Evolutionary conservation across 2,113 vertebrate genomes (phyloP).

Genomic region (Vulpes vulpes): DNA sequence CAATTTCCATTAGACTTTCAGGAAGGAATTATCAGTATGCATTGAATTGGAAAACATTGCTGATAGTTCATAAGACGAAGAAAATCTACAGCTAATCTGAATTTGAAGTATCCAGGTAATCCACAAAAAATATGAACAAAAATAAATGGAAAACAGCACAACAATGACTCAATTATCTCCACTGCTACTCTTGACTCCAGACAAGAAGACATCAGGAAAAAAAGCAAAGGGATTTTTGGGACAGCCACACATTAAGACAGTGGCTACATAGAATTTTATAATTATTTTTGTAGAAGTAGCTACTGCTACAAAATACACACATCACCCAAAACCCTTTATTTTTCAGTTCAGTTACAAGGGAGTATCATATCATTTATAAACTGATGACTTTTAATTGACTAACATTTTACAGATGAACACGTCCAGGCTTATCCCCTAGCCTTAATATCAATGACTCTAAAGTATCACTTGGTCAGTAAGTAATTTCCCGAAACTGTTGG

Average conservation of each 20-base stretch:
- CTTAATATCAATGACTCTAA: conserved; percentile 57
- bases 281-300: background rate
- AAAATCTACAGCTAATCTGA: background rate
- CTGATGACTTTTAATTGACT: conserved; percentile 17
- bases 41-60: background rate
- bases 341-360: background rate
- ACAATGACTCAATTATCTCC: background rate
- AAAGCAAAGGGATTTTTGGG: background rate
- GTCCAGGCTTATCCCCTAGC: background rate
- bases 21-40: background rate
- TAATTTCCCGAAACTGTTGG: conserved; percentile 71
- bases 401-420: conserved; percentile 48
- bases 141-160: background rate
- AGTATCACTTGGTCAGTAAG: conserved; percentile 70
- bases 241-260: background rate
- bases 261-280: background rate
- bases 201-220: background rate
- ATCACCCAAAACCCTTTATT: fast-evolving
- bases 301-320: background rate
- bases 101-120: background rate
- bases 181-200: background rate
- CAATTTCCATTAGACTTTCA: background rate
- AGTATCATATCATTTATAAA: background rate
- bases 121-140: background rate
- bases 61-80: background rate